Conservation (phyloP, 2,113 vertebrate genomes). For the Colinus virginianus region DNA sequence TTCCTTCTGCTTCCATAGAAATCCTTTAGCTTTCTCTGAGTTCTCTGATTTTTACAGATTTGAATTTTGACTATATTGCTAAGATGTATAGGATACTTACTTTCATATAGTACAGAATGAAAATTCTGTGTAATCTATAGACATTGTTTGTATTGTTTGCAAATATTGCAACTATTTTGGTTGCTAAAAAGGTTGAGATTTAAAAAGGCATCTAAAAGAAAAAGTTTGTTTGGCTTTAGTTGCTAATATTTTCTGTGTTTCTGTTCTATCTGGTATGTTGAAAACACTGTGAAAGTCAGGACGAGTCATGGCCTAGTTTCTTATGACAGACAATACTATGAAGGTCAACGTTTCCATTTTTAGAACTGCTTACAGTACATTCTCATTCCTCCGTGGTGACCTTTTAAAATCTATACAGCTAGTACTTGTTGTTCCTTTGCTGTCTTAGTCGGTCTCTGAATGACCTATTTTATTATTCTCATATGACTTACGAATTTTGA, state of each 20-base stretch:
- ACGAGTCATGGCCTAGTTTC: constrained; percentile 11
- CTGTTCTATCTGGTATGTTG: background rate
- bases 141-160: background rate
- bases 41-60: background rate
- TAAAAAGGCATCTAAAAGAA: background rate
- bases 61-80: background rate
- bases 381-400: constrained; percentile 43
- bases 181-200: background rate
- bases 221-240: background rate
- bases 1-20: background rate
- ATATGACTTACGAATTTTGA: background rate
- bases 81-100: background rate
- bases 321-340: constrained; percentile 27
- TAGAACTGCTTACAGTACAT: constrained; percentile 55
- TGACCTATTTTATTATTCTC: background rate
- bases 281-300: constrained; percentile 30
- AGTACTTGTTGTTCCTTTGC: constrained; percentile 6
- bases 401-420: constrained; percentile 15
- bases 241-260: constrained; percentile 1
- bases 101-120: background rate
- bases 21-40: background rate
- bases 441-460: background rate
- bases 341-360: constrained; percentile 42
- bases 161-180: background rate
- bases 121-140: background rate